Evolutionary conservation across 1,140 invertebrate species (phyloP).

Genomic region (Hylaeus anthracinus): DNA sequence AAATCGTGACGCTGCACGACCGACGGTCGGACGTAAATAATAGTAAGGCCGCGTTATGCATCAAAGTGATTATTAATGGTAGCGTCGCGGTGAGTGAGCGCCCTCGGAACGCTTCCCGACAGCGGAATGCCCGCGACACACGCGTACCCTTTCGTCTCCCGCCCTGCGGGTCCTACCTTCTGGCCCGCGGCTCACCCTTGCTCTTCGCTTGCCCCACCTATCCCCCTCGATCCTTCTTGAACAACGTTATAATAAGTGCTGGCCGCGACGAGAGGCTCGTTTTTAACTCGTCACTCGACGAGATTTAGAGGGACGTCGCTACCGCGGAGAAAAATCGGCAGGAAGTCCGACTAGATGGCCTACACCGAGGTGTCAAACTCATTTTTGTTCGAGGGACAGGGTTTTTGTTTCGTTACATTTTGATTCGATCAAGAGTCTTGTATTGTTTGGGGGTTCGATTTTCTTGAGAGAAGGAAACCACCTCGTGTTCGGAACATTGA

Average conservation of each 20-base stretch:
- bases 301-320: slow-evolving; percentile 28
- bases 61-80: slow-evolving; percentile 78
- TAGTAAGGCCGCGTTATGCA: slow-evolving; percentile 70
- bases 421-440: no score
- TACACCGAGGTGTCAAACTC: neutral
- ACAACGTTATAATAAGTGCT: slow-evolving; percentile 64
- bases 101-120: slow-evolving; percentile 64
- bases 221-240: neutral
- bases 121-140: slow-evolving; percentile 68
- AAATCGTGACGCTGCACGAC: slow-evolving; percentile 62
- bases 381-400: no score
- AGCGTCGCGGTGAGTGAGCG: slow-evolving; percentile 71
- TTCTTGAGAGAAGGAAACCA: no score
- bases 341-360: slow-evolving; percentile 25
- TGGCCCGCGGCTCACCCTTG: slow-evolving; percentile 14
- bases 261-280: slow-evolving; percentile 67
- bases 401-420: no score
- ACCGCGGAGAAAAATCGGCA: slow-evolving; percentile 28
- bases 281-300: slow-evolving; percentile 63
- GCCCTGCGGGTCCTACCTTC: slow-evolving; percentile 39
- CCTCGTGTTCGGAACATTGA: no score
- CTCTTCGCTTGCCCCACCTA: slow-evolving; percentile 22
- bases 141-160: slow-evolving; percentile 42
- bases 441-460: no score
- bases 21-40: slow-evolving; percentile 66